Conservation (phyloP, 2,888 invertebrate genomes). For the Lathronympha strigana region DNA sequence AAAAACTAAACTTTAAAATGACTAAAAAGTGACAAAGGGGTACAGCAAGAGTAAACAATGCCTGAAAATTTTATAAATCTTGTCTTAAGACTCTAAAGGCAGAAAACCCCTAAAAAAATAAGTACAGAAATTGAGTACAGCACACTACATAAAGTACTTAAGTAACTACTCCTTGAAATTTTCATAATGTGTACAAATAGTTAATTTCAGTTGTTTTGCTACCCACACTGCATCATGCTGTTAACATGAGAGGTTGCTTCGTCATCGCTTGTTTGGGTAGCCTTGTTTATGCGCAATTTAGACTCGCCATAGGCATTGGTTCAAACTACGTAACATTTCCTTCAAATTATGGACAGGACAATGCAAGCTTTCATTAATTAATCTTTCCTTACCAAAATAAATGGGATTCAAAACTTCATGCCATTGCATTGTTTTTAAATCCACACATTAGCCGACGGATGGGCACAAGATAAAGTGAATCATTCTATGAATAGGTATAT, state of each 20-base stretch:
- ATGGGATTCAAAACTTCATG: neutral
- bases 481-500: constrained; percentile 63
- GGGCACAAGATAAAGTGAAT: constrained; percentile 63
- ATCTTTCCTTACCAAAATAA: neutral
- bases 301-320: constrained; percentile 12
- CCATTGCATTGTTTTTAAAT: constrained; percentile 15
- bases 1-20: too few species aligned
- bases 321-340: constrained; percentile 6
- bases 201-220: neutral
- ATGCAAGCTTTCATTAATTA: neutral
- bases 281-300: constrained; percentile 26
- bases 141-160: too few species aligned
- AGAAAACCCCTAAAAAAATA: too few species aligned
- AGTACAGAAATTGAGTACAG: too few species aligned
- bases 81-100: too few species aligned
- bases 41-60: too few species aligned
- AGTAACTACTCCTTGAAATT: too few species aligned
- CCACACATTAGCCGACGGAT: constrained; percentile 25
- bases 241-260: neutral
- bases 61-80: too few species aligned
- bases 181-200: too few species aligned
- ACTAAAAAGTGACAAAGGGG: too few species aligned
- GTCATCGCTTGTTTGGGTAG: constrained; percentile 7
- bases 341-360: neutral
- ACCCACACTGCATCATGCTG: neutral